A percentile compares a stretch with the other conserved stretches of the same genome.
Evolutionary conservation across 2,797 vertebrate species (phyloP).

Genomic region (Gymnopithys bicolor): DNA sequence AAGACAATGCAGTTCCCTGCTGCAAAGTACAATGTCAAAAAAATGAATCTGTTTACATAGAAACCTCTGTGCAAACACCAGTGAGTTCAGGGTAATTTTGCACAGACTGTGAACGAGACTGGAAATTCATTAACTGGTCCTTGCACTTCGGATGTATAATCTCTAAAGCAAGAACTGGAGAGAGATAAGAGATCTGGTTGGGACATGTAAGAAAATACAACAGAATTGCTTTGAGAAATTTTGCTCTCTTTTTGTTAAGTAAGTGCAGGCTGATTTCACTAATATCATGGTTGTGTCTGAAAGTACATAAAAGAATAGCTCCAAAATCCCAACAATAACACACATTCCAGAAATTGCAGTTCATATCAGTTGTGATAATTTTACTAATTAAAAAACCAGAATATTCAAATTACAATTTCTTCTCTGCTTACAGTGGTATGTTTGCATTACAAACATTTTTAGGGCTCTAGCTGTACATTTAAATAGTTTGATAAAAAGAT

Average conservation of each 20-base stretch:
- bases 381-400: not conserved
- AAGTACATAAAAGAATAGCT: not conserved
- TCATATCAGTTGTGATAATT: not conserved
- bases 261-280: not conserved
- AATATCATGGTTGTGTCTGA: not conserved
- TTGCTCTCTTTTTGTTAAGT: not conserved
- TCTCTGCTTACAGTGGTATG: rapidly evolving
- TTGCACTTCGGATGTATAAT: not conserved
- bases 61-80: not conserved
- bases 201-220: not conserved
- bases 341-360: not conserved
- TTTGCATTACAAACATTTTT: not conserved
- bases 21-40: not conserved
- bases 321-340: not conserved
- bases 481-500: not conserved
- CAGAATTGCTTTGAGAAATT: not conserved
- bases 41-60: not conserved
- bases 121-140: not conserved
- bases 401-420: not conserved
- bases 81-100: not conserved
- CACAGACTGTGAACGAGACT: not conserved
- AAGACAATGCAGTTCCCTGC: not conserved
- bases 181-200: not conserved
- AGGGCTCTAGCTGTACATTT: not conserved
- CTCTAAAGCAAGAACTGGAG: not conserved